Evolutionary conservation across 2,113 vertebrate genomes (phyloP).

Genomic region (Oreocharis arfaki): DNA sequence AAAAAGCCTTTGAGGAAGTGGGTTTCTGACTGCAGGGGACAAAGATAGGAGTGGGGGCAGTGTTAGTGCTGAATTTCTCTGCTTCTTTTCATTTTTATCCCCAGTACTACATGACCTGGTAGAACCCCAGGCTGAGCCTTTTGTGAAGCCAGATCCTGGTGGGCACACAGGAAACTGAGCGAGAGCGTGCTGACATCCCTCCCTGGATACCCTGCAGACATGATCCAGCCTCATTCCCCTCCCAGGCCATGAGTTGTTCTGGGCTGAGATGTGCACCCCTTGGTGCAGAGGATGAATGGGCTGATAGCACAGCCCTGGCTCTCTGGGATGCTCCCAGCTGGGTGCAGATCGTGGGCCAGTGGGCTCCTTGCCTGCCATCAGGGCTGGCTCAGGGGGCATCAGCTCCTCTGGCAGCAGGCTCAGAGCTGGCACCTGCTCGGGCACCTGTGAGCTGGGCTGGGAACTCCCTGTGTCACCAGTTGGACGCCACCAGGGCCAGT

Average conservation of each 20-base stretch:
- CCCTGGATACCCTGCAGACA: background rate
- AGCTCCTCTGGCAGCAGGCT: background rate
- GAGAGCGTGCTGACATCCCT: background rate
- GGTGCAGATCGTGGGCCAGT: fast-evolving
- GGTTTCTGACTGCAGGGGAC: background rate
- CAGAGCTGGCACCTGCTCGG: background rate
- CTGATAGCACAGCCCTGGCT: background rate
- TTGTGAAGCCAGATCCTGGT: background rate
- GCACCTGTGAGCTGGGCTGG: background rate
- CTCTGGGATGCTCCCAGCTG: background rate
- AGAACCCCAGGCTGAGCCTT: background rate
- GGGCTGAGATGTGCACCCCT: fast-evolving
- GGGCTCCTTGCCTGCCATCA: background rate
- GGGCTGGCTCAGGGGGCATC: background rate
- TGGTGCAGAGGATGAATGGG: fast-evolving
- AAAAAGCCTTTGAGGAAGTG: background rate
- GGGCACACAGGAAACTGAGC: background rate
- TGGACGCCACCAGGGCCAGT: background rate
- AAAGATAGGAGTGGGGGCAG: fast-evolving
- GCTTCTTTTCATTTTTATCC: background rate
- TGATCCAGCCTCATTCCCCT: background rate
- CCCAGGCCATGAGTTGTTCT: background rate
- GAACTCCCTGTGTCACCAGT: background rate
- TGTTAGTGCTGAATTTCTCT: background rate
- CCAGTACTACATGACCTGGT: fast-evolving